A percentile compares a stretch with the other conserved stretches of the same genome.
These are phyloP conservation scores for Berghia stephanieae DNA, from an alignment of 1,140 invertebrate genomes.

Conservation along the genomic window DNA sequence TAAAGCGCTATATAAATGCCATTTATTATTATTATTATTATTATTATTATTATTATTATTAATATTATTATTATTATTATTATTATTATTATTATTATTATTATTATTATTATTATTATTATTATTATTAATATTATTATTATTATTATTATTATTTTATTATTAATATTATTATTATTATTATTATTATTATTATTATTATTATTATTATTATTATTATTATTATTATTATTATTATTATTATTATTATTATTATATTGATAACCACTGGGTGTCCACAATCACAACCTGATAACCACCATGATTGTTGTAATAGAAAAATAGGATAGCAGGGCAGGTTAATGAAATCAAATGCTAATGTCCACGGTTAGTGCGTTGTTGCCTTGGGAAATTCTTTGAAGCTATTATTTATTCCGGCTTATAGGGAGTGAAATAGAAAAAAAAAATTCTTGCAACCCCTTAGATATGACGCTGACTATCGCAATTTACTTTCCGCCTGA, in stretches of 20 bases:
- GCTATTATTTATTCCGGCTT: not conserved
- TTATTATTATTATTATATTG: conserved; percentile 5
- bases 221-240: conserved; percentile 26
- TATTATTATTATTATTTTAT: no score
- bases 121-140: conserved; percentile 28
- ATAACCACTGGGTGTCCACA: not conserved
- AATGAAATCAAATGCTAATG: no score
- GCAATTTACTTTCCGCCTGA: no score
- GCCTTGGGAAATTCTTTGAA: no score
- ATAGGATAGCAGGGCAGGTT: no score
- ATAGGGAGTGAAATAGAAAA: no score
- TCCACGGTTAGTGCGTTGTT: not conserved
- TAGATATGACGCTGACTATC: no score
- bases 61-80: not conserved
- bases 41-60: not conserved
- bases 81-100: not conserved
- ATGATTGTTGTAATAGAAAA: not conserved
- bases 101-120: conserved; percentile 18
- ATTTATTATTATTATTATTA: conserved; percentile 11
- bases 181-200: no score
- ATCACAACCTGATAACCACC: not conserved
- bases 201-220: no score
- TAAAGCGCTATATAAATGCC: no score
- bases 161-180: no score
- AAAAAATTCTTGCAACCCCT: no score